Conservation (phyloP, 2,888 invertebrate genomes). For the Adelognathus sp. region DNA sequence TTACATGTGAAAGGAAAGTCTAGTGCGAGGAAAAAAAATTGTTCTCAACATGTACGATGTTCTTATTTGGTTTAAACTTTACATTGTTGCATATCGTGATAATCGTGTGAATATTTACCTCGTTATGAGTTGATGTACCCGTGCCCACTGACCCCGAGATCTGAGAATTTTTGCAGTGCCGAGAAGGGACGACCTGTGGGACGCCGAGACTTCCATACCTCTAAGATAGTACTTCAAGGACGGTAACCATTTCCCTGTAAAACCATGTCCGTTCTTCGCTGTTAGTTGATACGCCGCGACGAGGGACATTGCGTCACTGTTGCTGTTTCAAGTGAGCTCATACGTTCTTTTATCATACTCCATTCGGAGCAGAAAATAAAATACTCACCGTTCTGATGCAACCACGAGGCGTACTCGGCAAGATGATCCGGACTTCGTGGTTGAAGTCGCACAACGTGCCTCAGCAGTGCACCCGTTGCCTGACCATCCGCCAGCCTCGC, state of each 20-base stretch:
- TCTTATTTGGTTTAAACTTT: neutral
- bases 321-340: too few species aligned
- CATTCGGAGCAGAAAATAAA: neutral
- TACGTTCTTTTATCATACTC: too few species aligned
- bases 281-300: neutral
- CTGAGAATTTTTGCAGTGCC: conserved; percentile 86
- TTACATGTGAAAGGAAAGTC: too few species aligned
- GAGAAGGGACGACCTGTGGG: conserved; percentile 83
- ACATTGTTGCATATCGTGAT: neutral
- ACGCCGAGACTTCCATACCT: conserved; percentile 82
- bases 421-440: conserved; percentile 87
- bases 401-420: conserved; percentile 88
- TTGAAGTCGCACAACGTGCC: conserved; percentile 86
- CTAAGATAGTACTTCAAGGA: conserved; percentile 84
- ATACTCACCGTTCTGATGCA: conserved; percentile 84
- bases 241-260: conserved; percentile 82
- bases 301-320: too few species aligned
- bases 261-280: conserved; percentile 57
- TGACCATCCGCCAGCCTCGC: conserved; percentile 84
- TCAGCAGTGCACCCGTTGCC: conserved; percentile 83
- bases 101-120: conserved; percentile 81
- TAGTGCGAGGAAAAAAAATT: too few species aligned
- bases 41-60: neutral
- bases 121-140: conserved; percentile 86
- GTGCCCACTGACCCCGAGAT: conserved; percentile 85